phyloP scores from a whole-genome alignment of 2,888 invertebrate species.

The Tortricodes alternella region DNA sequence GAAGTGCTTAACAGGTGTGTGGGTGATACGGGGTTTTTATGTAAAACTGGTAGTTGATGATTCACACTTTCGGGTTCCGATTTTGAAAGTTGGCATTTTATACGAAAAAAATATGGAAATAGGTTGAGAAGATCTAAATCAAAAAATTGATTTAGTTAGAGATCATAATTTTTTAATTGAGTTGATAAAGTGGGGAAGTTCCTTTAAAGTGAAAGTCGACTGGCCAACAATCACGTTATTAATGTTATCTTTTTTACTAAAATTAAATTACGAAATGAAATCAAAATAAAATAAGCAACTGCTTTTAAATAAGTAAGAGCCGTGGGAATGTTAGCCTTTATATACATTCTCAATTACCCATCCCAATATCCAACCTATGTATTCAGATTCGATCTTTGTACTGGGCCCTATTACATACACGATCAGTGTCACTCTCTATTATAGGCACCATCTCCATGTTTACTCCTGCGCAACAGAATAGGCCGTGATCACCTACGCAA shows the following conservation, averaged over 20 bases:
- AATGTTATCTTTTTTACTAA: no score
- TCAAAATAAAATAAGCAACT: no score
- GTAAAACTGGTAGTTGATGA: conserved; percentile 8
- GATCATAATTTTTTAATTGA: no score
- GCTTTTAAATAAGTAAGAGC: no score
- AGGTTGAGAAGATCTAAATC: background rate
- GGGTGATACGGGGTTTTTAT: background rate
- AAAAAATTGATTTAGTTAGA: no score
- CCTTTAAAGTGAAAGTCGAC: no score
- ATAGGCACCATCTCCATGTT: conserved; percentile 56
- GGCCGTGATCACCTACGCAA: conserved; percentile 74
- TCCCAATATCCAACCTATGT: conserved; percentile 10
- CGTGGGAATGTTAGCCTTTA: conserved; percentile 10
- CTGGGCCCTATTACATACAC: conserved; percentile 21
- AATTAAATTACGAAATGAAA: no score
- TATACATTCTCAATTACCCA: background rate
- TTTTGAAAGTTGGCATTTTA: no score
- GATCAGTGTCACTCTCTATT: conserved; percentile 39
- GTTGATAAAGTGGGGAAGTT: no score
- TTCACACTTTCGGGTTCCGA: background rate
- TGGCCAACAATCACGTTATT: no score
- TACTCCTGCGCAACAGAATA: conserved; percentile 66
- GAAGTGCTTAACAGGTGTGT: conserved; percentile 28
- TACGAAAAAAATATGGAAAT: no score
- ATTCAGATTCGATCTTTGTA: conserved; percentile 5